phyloP scores from a whole-genome alignment of 2,113 vertebrate genomes.

The Pseudonaja textilis region DNA sequence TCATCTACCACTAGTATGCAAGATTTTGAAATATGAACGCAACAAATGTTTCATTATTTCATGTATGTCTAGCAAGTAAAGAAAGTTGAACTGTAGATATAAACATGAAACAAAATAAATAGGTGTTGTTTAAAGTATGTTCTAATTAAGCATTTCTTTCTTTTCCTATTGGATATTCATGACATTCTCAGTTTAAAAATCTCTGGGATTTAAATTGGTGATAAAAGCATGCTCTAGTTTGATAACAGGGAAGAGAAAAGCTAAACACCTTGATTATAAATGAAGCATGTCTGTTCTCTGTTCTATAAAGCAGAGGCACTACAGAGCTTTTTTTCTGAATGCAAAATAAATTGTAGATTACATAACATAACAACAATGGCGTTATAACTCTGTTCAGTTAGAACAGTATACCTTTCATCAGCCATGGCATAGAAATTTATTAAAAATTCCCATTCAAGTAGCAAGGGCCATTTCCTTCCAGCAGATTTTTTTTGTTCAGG shows the following conservation, averaged over 20 bases:
- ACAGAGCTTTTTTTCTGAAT: neutral
- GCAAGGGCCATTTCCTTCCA: constrained; percentile 54
- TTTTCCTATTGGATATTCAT: neutral
- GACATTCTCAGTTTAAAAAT: neutral
- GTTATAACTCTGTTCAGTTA: neutral
- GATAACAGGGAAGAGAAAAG: neutral
- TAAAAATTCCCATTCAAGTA: constrained; percentile 45
- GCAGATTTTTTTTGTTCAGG: constrained; percentile 44
- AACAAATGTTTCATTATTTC: neutral
- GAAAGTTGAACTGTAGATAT: neutral
- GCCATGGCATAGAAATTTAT: constrained; percentile 37
- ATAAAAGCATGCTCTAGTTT: neutral
- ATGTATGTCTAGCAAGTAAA: neutral
- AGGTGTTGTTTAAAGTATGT: neutral
- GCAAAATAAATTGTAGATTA: neutral
- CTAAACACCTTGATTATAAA: neutral
- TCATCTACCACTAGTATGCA: neutral
- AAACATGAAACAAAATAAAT: neutral
- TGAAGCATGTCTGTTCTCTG: neutral
- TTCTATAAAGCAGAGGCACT: neutral
- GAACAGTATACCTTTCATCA: constrained; percentile 20
- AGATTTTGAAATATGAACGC: neutral
- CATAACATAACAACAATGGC: neutral
- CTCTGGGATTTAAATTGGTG: neutral
- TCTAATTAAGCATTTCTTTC: neutral